Base-by-base conservation (phyloP, 2,888 invertebrate genomes). In the Drosophila colorata region DNA sequence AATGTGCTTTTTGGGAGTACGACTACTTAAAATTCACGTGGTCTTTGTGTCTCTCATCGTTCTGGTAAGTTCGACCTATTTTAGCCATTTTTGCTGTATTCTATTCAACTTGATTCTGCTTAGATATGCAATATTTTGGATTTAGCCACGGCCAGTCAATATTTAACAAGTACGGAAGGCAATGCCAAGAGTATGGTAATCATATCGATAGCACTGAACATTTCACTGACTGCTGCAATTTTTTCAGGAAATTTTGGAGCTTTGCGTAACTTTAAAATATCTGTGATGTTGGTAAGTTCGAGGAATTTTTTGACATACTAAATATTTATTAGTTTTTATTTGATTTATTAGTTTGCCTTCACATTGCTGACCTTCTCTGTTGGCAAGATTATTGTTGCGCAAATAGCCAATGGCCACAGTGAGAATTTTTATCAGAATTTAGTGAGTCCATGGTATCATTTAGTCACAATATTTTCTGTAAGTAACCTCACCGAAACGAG, bases 1-100 rank as follows among this genome's bases (percentile, higher is more conserved):
- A 25, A 74, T 74, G 74, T 74, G 74, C 38, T 55, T 77, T 16
- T 31, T 75, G 20, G 31, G 41, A 5, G 11, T 37, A 0, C 5
- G 0, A 3, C 5, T 46, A 5, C 40, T 75, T 0, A 53, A 60
- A 35, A 18, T 47, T 9, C 14, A 66, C 23, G 16, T 38, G 0
- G 0, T 53, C 11, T 9, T 57, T 1, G 25, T 56, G 1, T 48
- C 57, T 1, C 2, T 33, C 2, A n/a, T 47, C 11, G 7, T 60
- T 2, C 18, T 46, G 51, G 73, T 76, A 49, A 60, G 41, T 28
- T 16, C 1, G 33, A 13, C 4, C 33, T 1, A 9, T 2, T 28
- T 9, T 9, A 28, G 9, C 33, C 4, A 9, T 2, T 28, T 9
- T 9, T 9, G 9, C 28, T 28, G 28, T 2, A 3, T 8, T 28